phyloP scores from a whole-genome alignment of 1,140 invertebrate genomes.

The Drosophila ficusphila region DNA sequence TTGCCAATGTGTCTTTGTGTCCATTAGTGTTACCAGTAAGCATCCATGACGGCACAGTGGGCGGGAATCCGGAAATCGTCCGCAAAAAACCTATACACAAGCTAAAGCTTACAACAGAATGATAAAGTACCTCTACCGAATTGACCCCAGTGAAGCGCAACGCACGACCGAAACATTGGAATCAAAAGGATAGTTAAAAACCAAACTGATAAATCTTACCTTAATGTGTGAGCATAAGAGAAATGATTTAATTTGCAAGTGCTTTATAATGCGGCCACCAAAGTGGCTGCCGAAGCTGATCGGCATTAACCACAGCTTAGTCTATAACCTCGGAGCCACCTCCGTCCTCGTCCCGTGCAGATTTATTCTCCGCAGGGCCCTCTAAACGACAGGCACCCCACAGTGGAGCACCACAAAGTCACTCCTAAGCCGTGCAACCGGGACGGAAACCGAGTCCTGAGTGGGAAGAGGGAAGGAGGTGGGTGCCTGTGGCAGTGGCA shows the following conservation, averaged over 20 bases:
- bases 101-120: too few relatives aligned
- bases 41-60: neutral
- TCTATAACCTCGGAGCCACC: neutral
- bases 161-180: too few relatives aligned
- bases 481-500: too few relatives aligned
- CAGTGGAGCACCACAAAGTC: slow-evolving; percentile 4
- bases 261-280: neutral
- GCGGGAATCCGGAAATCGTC: neutral
- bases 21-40: neutral
- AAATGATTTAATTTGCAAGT: neutral
- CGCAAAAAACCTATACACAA: too few relatives aligned
- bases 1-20: slow-evolving; percentile 8
- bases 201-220: neutral
- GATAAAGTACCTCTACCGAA: too few relatives aligned
- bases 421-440: neutral
- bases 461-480: neutral
- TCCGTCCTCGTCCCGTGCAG: neutral
- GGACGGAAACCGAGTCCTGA: neutral
- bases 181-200: too few relatives aligned
- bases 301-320: neutral
- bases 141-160: too few relatives aligned
- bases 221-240: too few relatives aligned
- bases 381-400: neutral
- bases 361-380: slow-evolving; percentile 19
- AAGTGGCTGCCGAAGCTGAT: neutral